Conservation (phyloP, 2,797 vertebrate genomes). For the Sebastes hubbsi region DNA sequence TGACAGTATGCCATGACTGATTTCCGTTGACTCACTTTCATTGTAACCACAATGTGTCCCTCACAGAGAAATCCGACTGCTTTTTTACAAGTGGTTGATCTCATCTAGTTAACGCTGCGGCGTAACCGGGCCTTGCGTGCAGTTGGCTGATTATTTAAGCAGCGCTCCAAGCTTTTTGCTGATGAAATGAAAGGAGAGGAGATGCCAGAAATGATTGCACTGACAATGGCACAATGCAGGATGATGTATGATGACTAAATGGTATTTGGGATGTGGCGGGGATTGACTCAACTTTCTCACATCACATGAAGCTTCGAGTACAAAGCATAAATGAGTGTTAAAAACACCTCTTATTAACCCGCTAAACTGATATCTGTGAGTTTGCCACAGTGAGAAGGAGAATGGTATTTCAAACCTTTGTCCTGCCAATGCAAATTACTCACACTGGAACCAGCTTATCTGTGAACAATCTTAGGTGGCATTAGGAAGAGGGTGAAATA, state of each 20-base stretch:
- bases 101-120: constrained; percentile 68
- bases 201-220: constrained; percentile 60
- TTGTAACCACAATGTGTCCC: constrained; percentile 72
- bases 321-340: constrained; percentile 23
- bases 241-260: constrained; percentile 66
- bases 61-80: constrained; percentile 51
- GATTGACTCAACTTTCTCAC: constrained; percentile 45
- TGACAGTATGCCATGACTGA: constrained; percentile 80
- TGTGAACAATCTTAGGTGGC: constrained; percentile 67
- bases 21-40: constrained; percentile 80
- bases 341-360: constrained; percentile 41
- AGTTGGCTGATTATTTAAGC: constrained; percentile 74
- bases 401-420: constrained; percentile 53
- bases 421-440: constrained; percentile 67
- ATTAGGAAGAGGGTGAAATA: constrained; percentile 67
- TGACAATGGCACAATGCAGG: constrained; percentile 56
- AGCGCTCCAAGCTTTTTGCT: constrained; percentile 63
- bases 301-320: constrained; percentile 21
- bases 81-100: constrained; percentile 70
- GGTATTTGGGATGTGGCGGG: constrained; percentile 45
- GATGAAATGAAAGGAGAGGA: constrained; percentile 65
- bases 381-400: constrained; percentile 29
- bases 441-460: constrained; percentile 61
- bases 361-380: constrained; percentile 25
- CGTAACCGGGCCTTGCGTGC: constrained; percentile 64